Evolutionary conservation across 2,888 invertebrate genomes (phyloP).

Genomic region (Platerodrilus igneus): DNA sequence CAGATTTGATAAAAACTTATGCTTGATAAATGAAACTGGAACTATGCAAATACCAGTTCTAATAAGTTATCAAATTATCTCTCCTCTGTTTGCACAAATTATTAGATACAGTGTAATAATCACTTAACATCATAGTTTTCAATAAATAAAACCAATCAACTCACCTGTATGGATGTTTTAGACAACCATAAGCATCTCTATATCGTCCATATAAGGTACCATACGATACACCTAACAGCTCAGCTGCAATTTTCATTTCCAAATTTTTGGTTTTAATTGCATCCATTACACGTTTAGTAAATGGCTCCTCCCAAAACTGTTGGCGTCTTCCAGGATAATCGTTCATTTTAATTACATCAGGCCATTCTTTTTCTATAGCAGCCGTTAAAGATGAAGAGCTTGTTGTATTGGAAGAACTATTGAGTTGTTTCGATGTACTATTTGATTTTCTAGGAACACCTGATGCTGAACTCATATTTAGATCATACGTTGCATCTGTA

Average conservation of each 20-base stretch:
- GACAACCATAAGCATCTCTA: constrained; percentile 82
- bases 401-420: constrained; percentile 16
- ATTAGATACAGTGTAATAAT: too few relatives aligned
- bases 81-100: too few relatives aligned
- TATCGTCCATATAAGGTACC: constrained; percentile 87
- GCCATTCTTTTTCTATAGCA: constrained; percentile 47
- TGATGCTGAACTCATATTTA: too few relatives aligned
- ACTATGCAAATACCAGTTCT: too few relatives aligned
- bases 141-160: constrained; percentile 13
- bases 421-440: constrained; percentile 17
- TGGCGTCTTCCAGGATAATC: constrained; percentile 84
- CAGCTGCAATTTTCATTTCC: constrained; percentile 91
- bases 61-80: too few relatives aligned
- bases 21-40: too few relatives aligned
- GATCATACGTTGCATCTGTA: constrained; percentile 11
- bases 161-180: constrained; percentile 82
- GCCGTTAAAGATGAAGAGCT: constrained; percentile 37
- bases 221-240: constrained; percentile 84
- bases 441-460: constrained; percentile 12
- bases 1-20: too few relatives aligned
- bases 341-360: constrained; percentile 79
- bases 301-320: constrained; percentile 91
- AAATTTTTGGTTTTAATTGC: constrained; percentile 85
- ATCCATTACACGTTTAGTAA: constrained; percentile 83
- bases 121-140: too few relatives aligned